Conservation (phyloP, 2,888 invertebrate genomes). For the Tetrapedia diversipes region DNA sequence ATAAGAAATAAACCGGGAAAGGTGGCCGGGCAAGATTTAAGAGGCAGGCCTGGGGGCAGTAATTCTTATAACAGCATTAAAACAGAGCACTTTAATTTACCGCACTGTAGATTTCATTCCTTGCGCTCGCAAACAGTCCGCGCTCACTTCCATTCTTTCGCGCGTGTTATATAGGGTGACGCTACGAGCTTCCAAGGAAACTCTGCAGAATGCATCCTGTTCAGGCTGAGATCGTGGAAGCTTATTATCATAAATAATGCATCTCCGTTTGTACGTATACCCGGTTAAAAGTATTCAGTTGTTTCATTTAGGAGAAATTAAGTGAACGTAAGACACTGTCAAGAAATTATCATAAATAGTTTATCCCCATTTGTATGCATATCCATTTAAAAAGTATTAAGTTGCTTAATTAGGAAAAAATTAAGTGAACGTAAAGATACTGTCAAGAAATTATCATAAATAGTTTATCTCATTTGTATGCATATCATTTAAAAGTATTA, state of each 20-base stretch:
- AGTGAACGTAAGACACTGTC: no score
- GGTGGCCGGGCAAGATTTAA: slow-evolving; percentile 68
- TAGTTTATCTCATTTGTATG: no score
- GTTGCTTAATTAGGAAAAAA: no score
- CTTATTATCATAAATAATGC: slow-evolving; percentile 4
- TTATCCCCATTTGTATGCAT: no score
- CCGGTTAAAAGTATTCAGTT: no score
- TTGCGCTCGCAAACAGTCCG: slow-evolving; percentile 58
- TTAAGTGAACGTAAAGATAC: no score
- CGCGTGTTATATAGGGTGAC: slow-evolving; percentile 33
- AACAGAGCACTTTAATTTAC: slow-evolving; percentile 81
- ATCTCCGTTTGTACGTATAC: no score
- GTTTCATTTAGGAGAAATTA: no score
- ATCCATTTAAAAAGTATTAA: no score
- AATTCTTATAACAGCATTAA: slow-evolving; percentile 81
- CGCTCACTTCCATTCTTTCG: slow-evolving; percentile 52
- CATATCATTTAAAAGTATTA: no score
- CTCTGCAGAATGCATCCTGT: slow-evolving; percentile 6
- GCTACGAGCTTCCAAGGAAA: slow-evolving; percentile 15
- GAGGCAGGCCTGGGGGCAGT: slow-evolving; percentile 74
- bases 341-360: no score
- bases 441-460: no score
- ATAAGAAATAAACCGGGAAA: slow-evolving; percentile 57
- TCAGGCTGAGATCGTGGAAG: not conserved
- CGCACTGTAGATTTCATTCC: slow-evolving; percentile 81